A percentile compares a stretch with the other conserved stretches of the same genome.
Evolutionary conservation across 2,797 vertebrate genomes (phyloP).

Genomic region (Serranus cabrilla): DNA sequence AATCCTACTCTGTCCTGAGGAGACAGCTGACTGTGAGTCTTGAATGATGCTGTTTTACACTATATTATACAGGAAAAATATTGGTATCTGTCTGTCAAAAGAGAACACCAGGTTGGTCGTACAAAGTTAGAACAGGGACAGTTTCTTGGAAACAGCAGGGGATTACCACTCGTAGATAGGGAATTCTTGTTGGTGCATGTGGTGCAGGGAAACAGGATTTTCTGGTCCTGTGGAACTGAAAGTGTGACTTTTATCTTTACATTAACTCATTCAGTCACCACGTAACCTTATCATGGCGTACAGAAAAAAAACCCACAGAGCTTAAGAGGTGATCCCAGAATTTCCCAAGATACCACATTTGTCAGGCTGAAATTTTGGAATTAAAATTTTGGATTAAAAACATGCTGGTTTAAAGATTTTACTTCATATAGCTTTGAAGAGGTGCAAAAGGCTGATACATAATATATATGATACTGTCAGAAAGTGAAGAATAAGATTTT

Average conservation of each 20-base stretch:
- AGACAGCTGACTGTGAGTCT: conserved; percentile 73
- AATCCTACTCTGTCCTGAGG: conserved; percentile 52
- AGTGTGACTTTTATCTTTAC: not conserved
- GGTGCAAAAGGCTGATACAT: not conserved
- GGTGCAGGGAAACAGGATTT: conserved; percentile 15
- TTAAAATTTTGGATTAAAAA: no score
- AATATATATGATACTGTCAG: not conserved
- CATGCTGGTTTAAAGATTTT: not conserved
- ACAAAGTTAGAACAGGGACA: fast-evolving
- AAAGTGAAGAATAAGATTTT: not conserved
- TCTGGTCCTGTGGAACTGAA: not conserved
- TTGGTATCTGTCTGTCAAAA: not conserved
- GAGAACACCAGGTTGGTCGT: not conserved
- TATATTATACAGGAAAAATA: fast-evolving
- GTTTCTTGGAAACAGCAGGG: not conserved
- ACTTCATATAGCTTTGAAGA: not conserved
- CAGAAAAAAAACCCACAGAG: not conserved
- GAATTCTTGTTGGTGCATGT: not conserved
- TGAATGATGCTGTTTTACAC: not conserved
- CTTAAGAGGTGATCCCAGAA: not conserved
- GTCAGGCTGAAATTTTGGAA: no score
- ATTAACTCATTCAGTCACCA: not conserved
- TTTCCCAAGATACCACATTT: not conserved
- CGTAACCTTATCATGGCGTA: not conserved
- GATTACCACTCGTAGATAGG: not conserved